Conservation (phyloP, 2,888 invertebrate genomes). For the Melinaea marsaeus region DNA sequence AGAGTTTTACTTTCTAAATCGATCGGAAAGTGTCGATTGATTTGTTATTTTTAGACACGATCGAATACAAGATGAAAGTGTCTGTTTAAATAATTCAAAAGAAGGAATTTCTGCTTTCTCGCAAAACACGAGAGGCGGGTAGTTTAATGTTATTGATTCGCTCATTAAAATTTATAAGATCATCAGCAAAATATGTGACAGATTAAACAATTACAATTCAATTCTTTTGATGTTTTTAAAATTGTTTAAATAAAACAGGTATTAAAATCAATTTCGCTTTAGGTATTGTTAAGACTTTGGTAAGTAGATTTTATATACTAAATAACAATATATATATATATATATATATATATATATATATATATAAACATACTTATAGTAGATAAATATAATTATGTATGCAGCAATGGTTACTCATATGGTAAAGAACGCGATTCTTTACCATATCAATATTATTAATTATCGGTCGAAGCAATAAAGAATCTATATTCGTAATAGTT, state of each 20-base stretch:
- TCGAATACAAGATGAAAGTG: slow-evolving; percentile 11
- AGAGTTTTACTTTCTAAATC: neutral
- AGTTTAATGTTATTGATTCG: slow-evolving; percentile 3
- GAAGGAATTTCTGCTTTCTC: slow-evolving; percentile 21
- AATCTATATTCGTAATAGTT: slow-evolving; percentile 26
- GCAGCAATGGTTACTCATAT: neutral
- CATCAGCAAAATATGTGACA: slow-evolving; percentile 9
- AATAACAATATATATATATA: too few species aligned
- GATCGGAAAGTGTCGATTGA: neutral
- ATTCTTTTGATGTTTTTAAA: too few species aligned
- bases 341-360: too few species aligned
- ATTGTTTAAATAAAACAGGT: too few species aligned
- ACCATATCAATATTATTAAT: neutral
- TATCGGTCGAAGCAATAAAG: slow-evolving; percentile 15
- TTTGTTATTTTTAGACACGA: slow-evolving; percentile 14
- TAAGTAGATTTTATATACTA: too few species aligned
- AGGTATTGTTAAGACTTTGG: too few species aligned
- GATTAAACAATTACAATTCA: neutral
- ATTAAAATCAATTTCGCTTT: too few species aligned
- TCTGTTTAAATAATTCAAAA: slow-evolving; percentile 23
- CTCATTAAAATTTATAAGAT: slow-evolving; percentile 22
- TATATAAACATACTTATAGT: too few species aligned
- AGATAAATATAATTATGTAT: too few species aligned
- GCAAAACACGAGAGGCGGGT: slow-evolving; percentile 16
- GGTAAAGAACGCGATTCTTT: neutral